These are phyloP conservation scores for Drosophila niveifrons DNA, from an alignment of 2,888 invertebrate species.

Conservation along the genomic window DNA sequence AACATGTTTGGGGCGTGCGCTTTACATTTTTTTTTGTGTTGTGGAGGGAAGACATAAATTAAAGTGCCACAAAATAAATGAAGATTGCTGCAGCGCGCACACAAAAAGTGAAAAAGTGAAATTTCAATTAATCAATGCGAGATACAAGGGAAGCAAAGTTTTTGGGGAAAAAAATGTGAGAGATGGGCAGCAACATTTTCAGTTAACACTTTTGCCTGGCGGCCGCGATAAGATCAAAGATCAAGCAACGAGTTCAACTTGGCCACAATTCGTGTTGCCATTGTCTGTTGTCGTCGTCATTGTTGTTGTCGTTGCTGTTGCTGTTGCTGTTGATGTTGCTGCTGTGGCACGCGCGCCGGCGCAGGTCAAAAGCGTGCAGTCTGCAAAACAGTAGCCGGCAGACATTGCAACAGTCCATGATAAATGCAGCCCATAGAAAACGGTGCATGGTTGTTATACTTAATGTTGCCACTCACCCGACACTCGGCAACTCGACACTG, in stretches of 20 bases:
- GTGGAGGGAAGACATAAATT: slow-evolving; percentile 44
- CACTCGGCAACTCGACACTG: slow-evolving; percentile 30
- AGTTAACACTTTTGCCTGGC: slow-evolving; percentile 67
- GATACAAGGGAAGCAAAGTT: not conserved
- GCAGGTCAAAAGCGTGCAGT: slow-evolving; percentile 77
- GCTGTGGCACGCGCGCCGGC: slow-evolving; percentile 65
- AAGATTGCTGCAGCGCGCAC: slow-evolving; percentile 18
- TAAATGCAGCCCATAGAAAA: slow-evolving; percentile 61
- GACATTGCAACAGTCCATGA: slow-evolving; percentile 58
- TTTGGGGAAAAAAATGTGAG: not conserved
- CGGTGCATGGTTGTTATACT: slow-evolving; percentile 23
- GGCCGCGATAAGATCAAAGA: slow-evolving; percentile 72
- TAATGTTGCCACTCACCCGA: slow-evolving; percentile 19
- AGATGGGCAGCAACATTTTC: slow-evolving; percentile 25
- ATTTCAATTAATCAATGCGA: slow-evolving; percentile 67
- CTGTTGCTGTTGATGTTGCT: slow-evolving; percentile 17
- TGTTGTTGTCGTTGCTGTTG: slow-evolving; percentile 8
- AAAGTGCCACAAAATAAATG: slow-evolving; percentile 57
- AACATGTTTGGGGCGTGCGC: slow-evolving; percentile 60
- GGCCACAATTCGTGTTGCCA: slow-evolving; percentile 67
- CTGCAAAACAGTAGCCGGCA: slow-evolving; percentile 66
- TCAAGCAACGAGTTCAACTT: slow-evolving; percentile 70
- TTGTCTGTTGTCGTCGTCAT: slow-evolving; percentile 45
- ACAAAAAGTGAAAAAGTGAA: slow-evolving; percentile 67
- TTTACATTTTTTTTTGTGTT: slow-evolving; percentile 21